Conservation (phyloP, 2,113 vertebrate genomes). For the Chaetura pelagica region DNA sequence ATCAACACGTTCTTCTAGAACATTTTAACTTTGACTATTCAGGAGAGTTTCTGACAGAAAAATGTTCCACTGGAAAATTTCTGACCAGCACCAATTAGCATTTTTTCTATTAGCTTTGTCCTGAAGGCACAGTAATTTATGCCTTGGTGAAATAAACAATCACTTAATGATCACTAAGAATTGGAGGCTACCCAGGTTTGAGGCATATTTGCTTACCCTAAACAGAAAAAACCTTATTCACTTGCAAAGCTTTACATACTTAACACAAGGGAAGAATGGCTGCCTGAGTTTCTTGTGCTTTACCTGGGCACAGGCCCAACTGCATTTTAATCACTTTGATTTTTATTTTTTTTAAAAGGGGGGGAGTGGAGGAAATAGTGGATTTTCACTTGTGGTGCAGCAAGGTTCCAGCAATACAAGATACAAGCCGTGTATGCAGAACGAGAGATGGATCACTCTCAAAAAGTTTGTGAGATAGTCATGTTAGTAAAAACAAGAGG, state of each 20-base stretch:
- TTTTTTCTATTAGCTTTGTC: conserved; percentile 67
- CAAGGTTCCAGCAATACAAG: background rate
- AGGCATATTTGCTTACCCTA: conserved; percentile 31
- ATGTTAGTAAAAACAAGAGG: background rate
- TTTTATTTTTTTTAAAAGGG: background rate
- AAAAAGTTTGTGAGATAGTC: background rate
- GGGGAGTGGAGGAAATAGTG: background rate
- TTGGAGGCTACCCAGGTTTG: conserved; percentile 32
- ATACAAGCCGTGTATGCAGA: background rate
- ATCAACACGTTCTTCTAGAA: conserved; percentile 19
- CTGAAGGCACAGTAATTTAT: conserved; percentile 55
- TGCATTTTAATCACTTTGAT: conserved; percentile 34
- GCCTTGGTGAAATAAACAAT: conserved; percentile 46
- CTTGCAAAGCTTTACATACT: conserved; percentile 8
- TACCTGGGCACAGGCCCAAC: conserved; percentile 7
- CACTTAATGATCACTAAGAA: conserved; percentile 26
- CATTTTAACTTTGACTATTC: conserved; percentile 43
- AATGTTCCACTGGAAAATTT: conserved; percentile 65
- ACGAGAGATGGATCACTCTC: background rate
- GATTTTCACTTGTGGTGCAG: background rate
- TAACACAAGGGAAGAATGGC: background rate
- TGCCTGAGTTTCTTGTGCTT: conserved; percentile 4
- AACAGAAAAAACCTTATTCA: conserved; percentile 5
- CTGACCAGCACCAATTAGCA: conserved; percentile 43
- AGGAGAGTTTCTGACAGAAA: conserved; percentile 40